These are phyloP conservation scores for Notarius quadriscutis DNA, from an alignment of 2,113 vertebrate genomes.

Conservation along the genomic window DNA sequence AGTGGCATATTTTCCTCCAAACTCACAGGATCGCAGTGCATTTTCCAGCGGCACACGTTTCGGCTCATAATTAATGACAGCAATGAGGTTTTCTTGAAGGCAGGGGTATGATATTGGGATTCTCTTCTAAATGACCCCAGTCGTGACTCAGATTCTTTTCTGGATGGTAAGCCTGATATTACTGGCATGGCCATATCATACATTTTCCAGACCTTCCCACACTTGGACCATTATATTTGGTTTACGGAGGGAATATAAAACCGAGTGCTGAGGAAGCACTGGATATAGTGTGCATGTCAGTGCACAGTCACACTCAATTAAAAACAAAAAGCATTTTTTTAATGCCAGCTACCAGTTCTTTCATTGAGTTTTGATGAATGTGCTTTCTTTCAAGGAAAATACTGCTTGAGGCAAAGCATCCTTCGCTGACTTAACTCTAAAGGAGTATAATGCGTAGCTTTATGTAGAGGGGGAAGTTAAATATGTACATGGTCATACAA, in stretches of 20 bases:
- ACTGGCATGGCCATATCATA: background rate
- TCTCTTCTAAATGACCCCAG: conserved; percentile 10
- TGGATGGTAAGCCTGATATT: conserved; percentile 26
- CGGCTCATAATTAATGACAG: conserved; percentile 18
- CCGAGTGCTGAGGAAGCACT: background rate
- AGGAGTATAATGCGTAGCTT: conserved; percentile 28
- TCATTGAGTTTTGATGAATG: conserved; percentile 13
- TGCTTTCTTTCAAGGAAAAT: conserved; percentile 39
- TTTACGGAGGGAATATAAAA: conserved; percentile 8
- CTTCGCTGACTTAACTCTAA: background rate
- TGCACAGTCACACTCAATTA: background rate
- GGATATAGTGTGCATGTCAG: background rate
- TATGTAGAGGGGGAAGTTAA: conserved; percentile 34
- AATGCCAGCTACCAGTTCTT: conserved; percentile 6
- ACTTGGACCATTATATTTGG: background rate
- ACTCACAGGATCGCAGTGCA: background rate
- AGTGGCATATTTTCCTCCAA: conserved; percentile 34
- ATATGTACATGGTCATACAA: conserved; percentile 20
- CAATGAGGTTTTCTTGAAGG: conserved; percentile 30
- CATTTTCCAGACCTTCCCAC: conserved; percentile 28
- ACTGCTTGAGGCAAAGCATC: conserved; percentile 42
- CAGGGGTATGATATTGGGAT: conserved; percentile 28
- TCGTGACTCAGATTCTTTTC: conserved; percentile 7
- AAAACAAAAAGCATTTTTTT: conserved; percentile 20
- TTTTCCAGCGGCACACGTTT: conserved; percentile 36